Conservation (phyloP, 2,888 invertebrate genomes). For the Watsonalla cultraria region DNA sequence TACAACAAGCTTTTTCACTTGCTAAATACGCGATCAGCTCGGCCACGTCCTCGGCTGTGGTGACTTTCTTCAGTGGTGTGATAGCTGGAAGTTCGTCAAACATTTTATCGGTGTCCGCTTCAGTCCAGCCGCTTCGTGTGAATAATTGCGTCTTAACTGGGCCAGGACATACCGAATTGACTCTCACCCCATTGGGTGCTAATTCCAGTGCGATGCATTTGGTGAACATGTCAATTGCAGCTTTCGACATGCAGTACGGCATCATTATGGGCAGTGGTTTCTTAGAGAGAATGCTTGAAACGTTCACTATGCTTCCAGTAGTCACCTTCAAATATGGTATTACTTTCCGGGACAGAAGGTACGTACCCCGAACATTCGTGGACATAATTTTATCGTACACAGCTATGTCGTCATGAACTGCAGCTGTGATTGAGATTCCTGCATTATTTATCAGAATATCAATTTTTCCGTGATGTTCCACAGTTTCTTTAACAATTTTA, state of each 20-base stretch:
- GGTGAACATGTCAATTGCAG: slow-evolving; percentile 58
- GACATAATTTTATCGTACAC: slow-evolving; percentile 47
- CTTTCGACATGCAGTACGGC: slow-evolving; percentile 61
- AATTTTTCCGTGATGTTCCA: slow-evolving; percentile 40
- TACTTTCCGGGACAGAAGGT: slow-evolving; percentile 41
- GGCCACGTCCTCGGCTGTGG: slow-evolving; percentile 47
- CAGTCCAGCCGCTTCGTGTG: slow-evolving; percentile 42
- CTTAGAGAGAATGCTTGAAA: slow-evolving; percentile 51
- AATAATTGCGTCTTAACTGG: slow-evolving; percentile 54
- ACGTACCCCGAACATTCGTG: slow-evolving; percentile 56
- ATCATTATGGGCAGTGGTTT: slow-evolving; percentile 41
- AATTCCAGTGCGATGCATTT: slow-evolving; percentile 55
- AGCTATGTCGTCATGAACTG: slow-evolving; percentile 31
- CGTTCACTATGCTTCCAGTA: slow-evolving; percentile 54
- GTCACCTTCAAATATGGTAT: slow-evolving; percentile 43
- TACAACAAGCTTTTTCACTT: slow-evolving; percentile 49
- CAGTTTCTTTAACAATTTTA: slow-evolving; percentile 43
- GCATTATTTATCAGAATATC: slow-evolving; percentile 61
- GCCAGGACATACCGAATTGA: slow-evolving; percentile 60
- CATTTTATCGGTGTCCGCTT: slow-evolving; percentile 34
- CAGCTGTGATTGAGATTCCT: slow-evolving; percentile 38
- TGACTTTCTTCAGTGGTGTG: slow-evolving; percentile 42
- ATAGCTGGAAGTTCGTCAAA: slow-evolving; percentile 32
- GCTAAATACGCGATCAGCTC: slow-evolving; percentile 51
- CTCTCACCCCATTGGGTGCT: slow-evolving; percentile 50